phyloP scores from a whole-genome alignment of 1,140 invertebrate species.

The Aphis gossypii region DNA sequence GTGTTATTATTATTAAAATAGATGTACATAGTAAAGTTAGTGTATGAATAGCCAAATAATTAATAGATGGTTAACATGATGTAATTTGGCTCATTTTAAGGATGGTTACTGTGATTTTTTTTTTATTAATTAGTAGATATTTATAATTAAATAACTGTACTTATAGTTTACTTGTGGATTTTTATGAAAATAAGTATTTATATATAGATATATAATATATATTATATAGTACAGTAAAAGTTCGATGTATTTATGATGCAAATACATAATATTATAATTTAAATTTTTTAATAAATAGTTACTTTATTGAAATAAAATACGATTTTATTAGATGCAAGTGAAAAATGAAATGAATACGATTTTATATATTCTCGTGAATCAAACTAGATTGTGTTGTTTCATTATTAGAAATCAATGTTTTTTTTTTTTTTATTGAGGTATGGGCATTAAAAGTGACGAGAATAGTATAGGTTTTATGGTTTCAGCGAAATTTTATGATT shows the following conservation, averaged over 20 bases:
- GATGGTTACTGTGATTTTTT: neutral
- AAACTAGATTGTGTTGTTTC: neutral
- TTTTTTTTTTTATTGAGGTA: neutral
- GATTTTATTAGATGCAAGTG: neutral
- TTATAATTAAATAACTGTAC: neutral
- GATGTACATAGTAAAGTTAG: neutral
- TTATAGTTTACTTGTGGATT: neutral
- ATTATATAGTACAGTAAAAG: neutral
- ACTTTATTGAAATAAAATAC: neutral
- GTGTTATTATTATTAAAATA: neutral
- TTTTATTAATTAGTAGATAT: neutral
- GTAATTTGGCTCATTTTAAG: neutral
- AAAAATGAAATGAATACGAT: neutral
- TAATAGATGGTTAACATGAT: neutral
- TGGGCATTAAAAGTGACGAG: neutral
- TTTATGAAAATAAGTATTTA: too few species aligned
- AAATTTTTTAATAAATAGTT: neutral
- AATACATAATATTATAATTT: neutral
- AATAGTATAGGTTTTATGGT: neutral
- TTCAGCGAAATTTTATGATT: neutral
- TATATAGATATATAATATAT: neutral
- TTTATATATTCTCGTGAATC: neutral
- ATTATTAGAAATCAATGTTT: neutral
- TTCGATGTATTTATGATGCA: neutral
- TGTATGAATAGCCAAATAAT: neutral